These are phyloP conservation scores for Mycetomoellerius zeteki DNA, from an alignment of 1,140 invertebrate genomes.

Conservation along the genomic window DNA sequence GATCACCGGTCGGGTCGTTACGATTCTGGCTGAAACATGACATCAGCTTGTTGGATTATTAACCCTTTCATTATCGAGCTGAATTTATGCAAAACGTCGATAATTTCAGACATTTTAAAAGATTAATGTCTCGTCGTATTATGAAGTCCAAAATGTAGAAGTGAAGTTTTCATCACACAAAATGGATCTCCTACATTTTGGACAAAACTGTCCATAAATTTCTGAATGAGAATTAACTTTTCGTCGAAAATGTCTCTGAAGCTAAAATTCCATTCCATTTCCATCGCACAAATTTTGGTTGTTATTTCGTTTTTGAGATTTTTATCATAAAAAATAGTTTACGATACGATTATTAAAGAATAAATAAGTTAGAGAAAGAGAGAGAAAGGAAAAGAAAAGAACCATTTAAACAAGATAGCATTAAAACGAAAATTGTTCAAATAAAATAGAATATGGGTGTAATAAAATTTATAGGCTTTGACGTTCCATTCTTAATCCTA, in stretches of 20 bases:
- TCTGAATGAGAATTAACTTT: background rate
- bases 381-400: background rate
- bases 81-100: conserved; percentile 45
- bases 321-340: background rate
- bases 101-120: conserved; percentile 20
- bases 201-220: background rate
- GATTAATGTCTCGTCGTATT: conserved; percentile 14
- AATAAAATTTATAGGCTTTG: conserved; percentile 1
- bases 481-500: background rate
- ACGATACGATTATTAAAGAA: background rate
- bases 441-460: background rate
- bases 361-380: background rate
- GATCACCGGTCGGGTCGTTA: conserved; percentile 39
- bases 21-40: conserved; percentile 41
- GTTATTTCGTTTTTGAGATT: background rate
- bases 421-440: background rate
- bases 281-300: background rate
- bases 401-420: background rate
- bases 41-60: conserved; percentile 58
- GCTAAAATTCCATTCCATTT: background rate
- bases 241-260: background rate
- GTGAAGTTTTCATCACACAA: background rate
- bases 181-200: background rate
- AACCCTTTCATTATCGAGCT: conserved; percentile 40
- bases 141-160: background rate